A percentile compares a stretch with the other conserved stretches of the same genome.
These are phyloP conservation scores for Torymus auratus DNA, from an alignment of 2,888 invertebrate genomes.

Conservation along the genomic window DNA sequence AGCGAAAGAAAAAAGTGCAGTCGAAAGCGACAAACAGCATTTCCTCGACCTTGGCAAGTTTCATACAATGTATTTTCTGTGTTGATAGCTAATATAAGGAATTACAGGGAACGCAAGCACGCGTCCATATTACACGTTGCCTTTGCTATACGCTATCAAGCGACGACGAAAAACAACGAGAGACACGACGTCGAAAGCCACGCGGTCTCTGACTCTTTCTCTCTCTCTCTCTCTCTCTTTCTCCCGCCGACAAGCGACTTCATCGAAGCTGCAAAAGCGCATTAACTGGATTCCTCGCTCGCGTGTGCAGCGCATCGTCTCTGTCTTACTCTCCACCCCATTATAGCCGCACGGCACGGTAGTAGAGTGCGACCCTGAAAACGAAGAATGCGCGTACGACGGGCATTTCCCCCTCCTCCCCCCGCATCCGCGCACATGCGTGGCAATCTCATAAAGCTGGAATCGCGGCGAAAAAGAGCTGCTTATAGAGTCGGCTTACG, in stretches of 20 bases:
- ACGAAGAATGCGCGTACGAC: no score
- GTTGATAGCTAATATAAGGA: not conserved
- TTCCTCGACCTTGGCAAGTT: not conserved
- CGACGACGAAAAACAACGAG: no score
- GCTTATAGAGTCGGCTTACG: not conserved
- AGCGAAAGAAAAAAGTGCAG: no score
- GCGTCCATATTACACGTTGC: not conserved
- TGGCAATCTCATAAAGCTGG: no score
- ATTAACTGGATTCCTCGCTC: slow-evolving; percentile 31
- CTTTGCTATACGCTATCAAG: no score
- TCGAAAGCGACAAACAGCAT: not conserved
- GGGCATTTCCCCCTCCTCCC: no score
- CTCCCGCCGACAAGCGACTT: slow-evolving; percentile 17
- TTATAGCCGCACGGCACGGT: not conserved
- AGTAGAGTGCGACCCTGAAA: no score
- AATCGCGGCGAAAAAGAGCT: not conserved
- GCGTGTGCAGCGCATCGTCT: slow-evolving; percentile 5
- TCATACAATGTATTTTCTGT: not conserved
- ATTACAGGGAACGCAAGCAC: not conserved
- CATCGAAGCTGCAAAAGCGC: slow-evolving; percentile 16
- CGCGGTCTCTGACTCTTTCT: no score
- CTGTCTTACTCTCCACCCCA: not conserved
- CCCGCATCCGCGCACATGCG: no score
- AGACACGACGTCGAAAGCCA: no score
- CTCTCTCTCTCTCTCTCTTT: not conserved